Percentiles rank a stretch among this genome's conserved stretches.
Evolutionary conservation across 1,140 invertebrate species (phyloP).

Genomic region (Asobara japonica): DNA sequence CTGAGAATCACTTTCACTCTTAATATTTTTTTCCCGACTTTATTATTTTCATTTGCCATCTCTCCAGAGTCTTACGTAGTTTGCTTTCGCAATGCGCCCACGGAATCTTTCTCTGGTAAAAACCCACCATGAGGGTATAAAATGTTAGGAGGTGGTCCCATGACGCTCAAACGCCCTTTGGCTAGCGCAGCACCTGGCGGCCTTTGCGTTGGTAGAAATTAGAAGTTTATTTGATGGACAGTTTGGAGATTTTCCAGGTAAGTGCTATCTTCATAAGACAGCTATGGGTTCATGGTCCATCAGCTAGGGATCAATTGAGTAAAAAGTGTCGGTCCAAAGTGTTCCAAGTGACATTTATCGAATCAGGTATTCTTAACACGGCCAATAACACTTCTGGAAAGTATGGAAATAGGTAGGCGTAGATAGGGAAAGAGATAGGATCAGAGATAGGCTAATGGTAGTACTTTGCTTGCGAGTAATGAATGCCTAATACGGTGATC

Average conservation of each 20-base stretch:
- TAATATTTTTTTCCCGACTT: constrained; percentile 26
- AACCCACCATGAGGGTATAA: constrained; percentile 35
- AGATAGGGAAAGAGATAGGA: too few relatives aligned
- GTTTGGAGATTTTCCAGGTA: background rate
- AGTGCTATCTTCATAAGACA: background rate
- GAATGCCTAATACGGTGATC: too few relatives aligned
- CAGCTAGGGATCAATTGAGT: too few relatives aligned
- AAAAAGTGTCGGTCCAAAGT: too few relatives aligned
- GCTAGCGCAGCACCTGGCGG: background rate
- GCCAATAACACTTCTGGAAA: too few relatives aligned
- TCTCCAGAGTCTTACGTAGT: background rate
- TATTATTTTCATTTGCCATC: constrained; percentile 28
- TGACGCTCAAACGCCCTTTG: constrained; percentile 27
- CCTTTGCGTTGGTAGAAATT: background rate
- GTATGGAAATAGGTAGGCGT: too few relatives aligned
- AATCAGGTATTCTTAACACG: too few relatives aligned
- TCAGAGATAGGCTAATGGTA: too few relatives aligned
- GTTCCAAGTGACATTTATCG: too few relatives aligned
- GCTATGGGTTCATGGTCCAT: too few relatives aligned
- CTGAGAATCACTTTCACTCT: constrained; percentile 56
- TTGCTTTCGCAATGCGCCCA: constrained; percentile 35
- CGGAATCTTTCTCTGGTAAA: constrained; percentile 33
- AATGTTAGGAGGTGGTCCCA: background rate
- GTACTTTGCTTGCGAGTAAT: too few relatives aligned
- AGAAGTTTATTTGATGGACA: background rate